These are phyloP conservation scores for Planococcus citri DNA, from an alignment of 1,140 invertebrate genomes.

Conservation along the genomic window DNA sequence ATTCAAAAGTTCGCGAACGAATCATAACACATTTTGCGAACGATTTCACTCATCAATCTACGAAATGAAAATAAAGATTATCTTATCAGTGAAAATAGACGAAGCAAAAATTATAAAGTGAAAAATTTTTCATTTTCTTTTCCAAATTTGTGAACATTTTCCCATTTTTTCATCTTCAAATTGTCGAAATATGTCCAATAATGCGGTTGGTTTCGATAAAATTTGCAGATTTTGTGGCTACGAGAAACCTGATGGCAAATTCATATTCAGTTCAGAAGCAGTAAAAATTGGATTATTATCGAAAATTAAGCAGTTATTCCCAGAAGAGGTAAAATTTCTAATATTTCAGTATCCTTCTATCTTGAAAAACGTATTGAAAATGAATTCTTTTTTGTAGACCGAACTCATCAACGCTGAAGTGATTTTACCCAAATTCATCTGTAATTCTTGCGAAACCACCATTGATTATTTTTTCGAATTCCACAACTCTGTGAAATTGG, in stretches of 20 bases:
- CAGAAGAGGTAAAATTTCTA: not conserved
- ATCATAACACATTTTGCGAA: no score
- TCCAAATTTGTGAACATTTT: no score
- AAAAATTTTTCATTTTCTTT: no score
- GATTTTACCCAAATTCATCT: not conserved
- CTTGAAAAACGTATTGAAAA: not conserved
- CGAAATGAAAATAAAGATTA: no score
- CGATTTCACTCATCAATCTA: no score
- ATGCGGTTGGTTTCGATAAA: not conserved
- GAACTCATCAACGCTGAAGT: not conserved
- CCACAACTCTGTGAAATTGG: not conserved
- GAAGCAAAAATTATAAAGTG: no score
- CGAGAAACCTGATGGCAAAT: not conserved
- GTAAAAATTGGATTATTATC: not conserved
- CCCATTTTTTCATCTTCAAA: no score
- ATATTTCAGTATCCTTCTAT: not conserved
- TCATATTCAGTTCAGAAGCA: not conserved
- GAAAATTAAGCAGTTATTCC: not conserved
- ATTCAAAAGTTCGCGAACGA: no score
- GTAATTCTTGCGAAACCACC: not conserved
- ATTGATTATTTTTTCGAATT: not conserved
- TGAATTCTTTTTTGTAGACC: not conserved
- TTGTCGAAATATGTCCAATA: not conserved
- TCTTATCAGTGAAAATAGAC: no score
- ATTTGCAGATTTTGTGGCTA: not conserved